Evolutionary conservation across 92 coral and sea anemone genomes (phyloP).

Genomic region (Paragorgia papillata): DNA sequence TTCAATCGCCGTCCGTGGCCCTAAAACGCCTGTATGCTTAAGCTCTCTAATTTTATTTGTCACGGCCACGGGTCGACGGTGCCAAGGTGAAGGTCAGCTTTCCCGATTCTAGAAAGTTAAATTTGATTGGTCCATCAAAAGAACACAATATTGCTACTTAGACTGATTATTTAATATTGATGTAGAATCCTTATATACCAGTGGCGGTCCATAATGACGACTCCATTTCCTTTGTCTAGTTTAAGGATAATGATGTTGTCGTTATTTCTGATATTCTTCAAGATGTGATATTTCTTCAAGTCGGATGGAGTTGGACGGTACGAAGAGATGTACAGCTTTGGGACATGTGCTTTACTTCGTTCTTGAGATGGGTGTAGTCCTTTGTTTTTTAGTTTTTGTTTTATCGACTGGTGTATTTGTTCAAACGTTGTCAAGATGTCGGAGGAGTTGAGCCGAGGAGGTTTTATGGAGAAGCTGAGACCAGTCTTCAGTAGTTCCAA

Average conservation of each 20-base stretch:
- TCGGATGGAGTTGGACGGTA: not conserved
- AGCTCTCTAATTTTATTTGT: too few species aligned
- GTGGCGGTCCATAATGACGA: too few species aligned
- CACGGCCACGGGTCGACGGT: too few species aligned
- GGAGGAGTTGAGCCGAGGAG: slow-evolving; percentile 42
- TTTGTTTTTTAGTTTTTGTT: slow-evolving; percentile 38
- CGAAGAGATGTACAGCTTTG: slow-evolving; percentile 25
- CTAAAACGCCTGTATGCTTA: too few species aligned
- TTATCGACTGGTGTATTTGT: slow-evolving; percentile 43
- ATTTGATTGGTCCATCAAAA: too few species aligned
- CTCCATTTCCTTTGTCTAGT: not conserved
- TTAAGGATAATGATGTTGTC: not conserved
- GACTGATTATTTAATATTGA: too few species aligned
- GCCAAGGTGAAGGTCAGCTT: too few species aligned
- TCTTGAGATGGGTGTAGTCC: slow-evolving; percentile 23
- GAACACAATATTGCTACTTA: too few species aligned
- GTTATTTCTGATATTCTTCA: too few species aligned
- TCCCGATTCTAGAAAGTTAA: too few species aligned
- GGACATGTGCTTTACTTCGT: slow-evolving; percentile 37
- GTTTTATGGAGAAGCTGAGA: slow-evolving; percentile 54
- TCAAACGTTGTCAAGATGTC: slow-evolving; percentile 49
- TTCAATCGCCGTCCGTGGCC: too few species aligned
- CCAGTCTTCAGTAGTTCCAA: slow-evolving; percentile 51
- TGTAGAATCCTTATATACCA: too few species aligned
- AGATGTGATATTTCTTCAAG: slow-evolving; percentile 22